A percentile compares a stretch with the other conserved stretches of the same genome.
Evolutionary conservation across 2,797 vertebrate genomes (phyloP).

Genomic region (Hirundo rustica): DNA sequence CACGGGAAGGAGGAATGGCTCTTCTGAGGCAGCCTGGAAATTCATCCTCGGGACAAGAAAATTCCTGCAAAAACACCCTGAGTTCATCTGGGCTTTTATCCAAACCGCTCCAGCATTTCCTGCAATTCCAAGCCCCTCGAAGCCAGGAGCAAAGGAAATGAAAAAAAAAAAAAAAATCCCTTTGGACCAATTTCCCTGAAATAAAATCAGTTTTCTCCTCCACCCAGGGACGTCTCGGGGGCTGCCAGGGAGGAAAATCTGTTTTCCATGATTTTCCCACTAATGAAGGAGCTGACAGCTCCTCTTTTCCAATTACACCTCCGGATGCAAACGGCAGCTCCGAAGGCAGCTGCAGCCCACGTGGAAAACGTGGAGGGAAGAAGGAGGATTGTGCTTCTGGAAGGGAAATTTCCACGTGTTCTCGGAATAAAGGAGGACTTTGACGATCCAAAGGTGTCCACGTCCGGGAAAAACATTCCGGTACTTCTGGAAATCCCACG

Average conservation of each 20-base stretch:
- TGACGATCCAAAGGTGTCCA: rapidly evolving
- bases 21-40: neutral
- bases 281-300: neutral
- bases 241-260: neutral
- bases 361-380: neutral
- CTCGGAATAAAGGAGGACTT: neutral
- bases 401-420: neutral
- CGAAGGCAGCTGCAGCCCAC: neutral
- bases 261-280: neutral
- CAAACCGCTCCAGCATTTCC: neutral
- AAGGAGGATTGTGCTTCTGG: neutral
- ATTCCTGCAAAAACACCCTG: neutral
- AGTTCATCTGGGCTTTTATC: no score
- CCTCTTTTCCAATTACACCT: neutral
- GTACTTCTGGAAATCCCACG: rapidly evolving
- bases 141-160: neutral
- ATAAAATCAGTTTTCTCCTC: neutral
- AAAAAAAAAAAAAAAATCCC: neutral
- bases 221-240: neutral
- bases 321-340: neutral
- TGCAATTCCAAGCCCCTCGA: neutral
- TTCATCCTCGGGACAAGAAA: neutral
- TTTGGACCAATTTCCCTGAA: neutral
- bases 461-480: neutral
- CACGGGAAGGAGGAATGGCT: neutral